Evolutionary conservation across 1,140 invertebrate species (phyloP), one percentile per base, ranked within the genome.

Genomic region (Lepeophtheirus salmonis): DNA sequence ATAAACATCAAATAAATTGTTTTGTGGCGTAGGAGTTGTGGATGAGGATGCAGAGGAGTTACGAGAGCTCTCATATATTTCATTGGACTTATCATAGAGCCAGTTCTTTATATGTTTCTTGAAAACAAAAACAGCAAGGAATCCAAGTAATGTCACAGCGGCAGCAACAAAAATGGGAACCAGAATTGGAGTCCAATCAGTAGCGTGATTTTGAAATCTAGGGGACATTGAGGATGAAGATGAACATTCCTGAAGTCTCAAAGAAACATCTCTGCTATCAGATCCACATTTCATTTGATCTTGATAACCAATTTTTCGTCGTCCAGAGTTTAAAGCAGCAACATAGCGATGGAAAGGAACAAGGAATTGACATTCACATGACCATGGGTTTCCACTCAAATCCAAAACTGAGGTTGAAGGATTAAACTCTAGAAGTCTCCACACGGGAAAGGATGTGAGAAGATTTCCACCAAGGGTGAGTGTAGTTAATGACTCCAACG

Each of bases 1-100:
- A 70, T 92, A 94, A 10, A 87, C 88, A 67, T 95, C 89, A 70
- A 89, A 92, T n/a, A 89, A 76, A 71, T 90, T 90, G 71, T 89
- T 86, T 53, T 64, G 13, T 2, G 23, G 17, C 4, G 23, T 18
- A 41, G 14, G 14, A 23, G 26, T 14, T n/a, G 23, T 30, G 26
- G 23, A 20, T 4, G 22, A 30, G 14, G 17, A 13, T 17, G 41
- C 49, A 2, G 57, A 16, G 30, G 57, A 20, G 16, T 23, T 41
- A 3, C 55, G 55, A 17, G 23, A 30, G 30, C 30, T 41, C 26
- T 57, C 55, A n/a, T 57, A 57, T 12, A 57, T 41, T 18, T 57
- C 55, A 21, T 20, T 23, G 22, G 55, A 57, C 55, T 57, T 57
- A 17, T 25, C 26, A 30, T 57, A 57, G 14, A 61, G 18, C 59